These are phyloP conservation scores for Pristiophorus japonicus DNA, from an alignment of 2,113 vertebrate species.

Conservation along the genomic window DNA sequence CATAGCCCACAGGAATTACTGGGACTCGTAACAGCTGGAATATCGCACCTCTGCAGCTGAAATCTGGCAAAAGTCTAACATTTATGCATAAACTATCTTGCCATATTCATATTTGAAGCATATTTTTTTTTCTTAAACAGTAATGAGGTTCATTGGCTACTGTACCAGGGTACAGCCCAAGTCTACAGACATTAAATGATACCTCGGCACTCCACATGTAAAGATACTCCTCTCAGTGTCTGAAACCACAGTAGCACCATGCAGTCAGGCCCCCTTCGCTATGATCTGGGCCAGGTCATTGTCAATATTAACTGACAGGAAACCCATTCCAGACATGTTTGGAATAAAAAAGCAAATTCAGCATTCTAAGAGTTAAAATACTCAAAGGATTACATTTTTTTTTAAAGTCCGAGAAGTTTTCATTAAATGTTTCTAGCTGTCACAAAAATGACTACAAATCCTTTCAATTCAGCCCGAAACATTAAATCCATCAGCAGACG, in stretches of 20 bases:
- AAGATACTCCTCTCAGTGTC: not conserved
- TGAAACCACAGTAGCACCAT: not conserved
- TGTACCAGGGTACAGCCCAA: not conserved
- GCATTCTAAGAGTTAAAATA: slow-evolving; percentile 42
- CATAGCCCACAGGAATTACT: not conserved
- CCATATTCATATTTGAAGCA: not conserved
- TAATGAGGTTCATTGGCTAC: not conserved
- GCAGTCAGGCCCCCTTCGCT: not conserved
- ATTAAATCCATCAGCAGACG: slow-evolving; percentile 79
- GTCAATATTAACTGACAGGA: slow-evolving; percentile 11
- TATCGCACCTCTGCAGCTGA: not conserved
- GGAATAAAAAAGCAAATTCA: slow-evolving; percentile 40
- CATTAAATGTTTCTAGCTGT: slow-evolving; percentile 41
- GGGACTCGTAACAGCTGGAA: not conserved
- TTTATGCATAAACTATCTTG: not conserved
- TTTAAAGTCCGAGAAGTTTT: slow-evolving; percentile 41
- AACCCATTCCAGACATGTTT: slow-evolving; percentile 39
- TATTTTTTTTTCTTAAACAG: not conserved
- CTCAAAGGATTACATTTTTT: slow-evolving; percentile 41
- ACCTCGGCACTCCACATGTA: not conserved
- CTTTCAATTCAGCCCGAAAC: slow-evolving; percentile 71
- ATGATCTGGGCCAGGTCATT: not conserved
- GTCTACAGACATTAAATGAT: not conserved
- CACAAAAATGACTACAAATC: slow-evolving; percentile 53
- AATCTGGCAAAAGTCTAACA: not conserved